These are phyloP conservation scores for Ptilodon capucinus DNA, from an alignment of 2,888 invertebrate species.

Conservation along the genomic window DNA sequence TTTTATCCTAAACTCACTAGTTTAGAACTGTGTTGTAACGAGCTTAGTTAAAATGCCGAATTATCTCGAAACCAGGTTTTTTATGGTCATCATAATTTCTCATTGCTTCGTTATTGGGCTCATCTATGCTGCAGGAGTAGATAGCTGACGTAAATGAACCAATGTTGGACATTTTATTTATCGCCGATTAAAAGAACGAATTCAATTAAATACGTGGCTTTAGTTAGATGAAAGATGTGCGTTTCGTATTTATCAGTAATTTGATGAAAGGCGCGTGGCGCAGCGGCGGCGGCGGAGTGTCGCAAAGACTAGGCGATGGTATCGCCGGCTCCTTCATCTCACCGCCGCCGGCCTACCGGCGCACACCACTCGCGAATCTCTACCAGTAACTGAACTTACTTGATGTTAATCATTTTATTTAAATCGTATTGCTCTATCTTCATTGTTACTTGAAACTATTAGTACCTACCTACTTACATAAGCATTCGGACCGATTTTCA, in stretches of 20 bases:
- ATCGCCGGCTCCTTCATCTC: slow-evolving; percentile 67
- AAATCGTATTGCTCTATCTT: slow-evolving; percentile 60
- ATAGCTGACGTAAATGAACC: too few relatives aligned
- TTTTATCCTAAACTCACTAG: too few relatives aligned
- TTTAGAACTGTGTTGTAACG: too few relatives aligned
- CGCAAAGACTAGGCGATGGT: slow-evolving; percentile 64
- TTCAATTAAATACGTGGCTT: slow-evolving; percentile 33
- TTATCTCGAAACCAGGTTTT: too few relatives aligned
- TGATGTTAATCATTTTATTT: slow-evolving; percentile 62
- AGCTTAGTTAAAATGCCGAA: too few relatives aligned
- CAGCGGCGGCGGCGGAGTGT: slow-evolving; percentile 59
- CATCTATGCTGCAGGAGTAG: too few relatives aligned
- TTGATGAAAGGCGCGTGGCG: slow-evolving; percentile 69
- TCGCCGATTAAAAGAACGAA: slow-evolving; percentile 21
- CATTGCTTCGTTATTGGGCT: too few relatives aligned
- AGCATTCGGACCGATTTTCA: too few relatives aligned
- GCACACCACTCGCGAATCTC: slow-evolving; percentile 46
- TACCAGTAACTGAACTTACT: slow-evolving; percentile 51
- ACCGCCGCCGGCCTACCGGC: slow-evolving; percentile 62
- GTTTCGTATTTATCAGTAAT: slow-evolving; percentile 64
- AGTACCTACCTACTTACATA: slow-evolving; percentile 13
- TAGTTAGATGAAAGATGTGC: slow-evolving; percentile 66
- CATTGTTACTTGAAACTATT: slow-evolving; percentile 35
- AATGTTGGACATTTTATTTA: too few relatives aligned
- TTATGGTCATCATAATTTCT: too few relatives aligned